Evolutionary conservation across 2,113 vertebrate genomes (phyloP).

Genomic region (Ariopsis seemanni): DNA sequence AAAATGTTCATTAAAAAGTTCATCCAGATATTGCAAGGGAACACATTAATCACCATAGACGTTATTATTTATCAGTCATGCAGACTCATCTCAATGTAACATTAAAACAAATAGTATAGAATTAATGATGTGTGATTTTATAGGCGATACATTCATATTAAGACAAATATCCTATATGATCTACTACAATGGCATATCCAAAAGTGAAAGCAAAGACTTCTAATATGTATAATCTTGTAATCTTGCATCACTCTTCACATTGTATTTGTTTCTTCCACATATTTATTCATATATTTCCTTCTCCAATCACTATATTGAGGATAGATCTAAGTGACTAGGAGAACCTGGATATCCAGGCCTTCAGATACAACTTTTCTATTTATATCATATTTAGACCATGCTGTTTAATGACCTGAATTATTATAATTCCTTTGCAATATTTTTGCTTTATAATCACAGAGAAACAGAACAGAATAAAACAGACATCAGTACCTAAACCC

Average conservation of each 20-base stretch:
- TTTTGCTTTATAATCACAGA: neutral
- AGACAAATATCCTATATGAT: neutral
- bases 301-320: slow-evolving; percentile 9
- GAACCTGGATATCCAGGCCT: slow-evolving; percentile 31
- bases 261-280: neutral
- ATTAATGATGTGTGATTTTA: neutral
- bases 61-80: neutral
- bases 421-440: neutral
- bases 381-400: neutral
- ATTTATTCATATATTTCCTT: neutral
- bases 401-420: neutral
- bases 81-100: neutral
- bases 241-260: neutral
- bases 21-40: neutral
- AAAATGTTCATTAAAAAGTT: neutral
- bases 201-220: neutral
- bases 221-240: neutral
- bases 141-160: neutral
- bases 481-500: too few species aligned
- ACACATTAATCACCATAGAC: neutral
- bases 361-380: slow-evolving; percentile 4
- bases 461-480: neutral
- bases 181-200: neutral
- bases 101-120: neutral
- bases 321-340: neutral